Evolutionary conservation across 1,140 invertebrate genomes (phyloP).

Genomic region (Archivesica marissinica): DNA sequence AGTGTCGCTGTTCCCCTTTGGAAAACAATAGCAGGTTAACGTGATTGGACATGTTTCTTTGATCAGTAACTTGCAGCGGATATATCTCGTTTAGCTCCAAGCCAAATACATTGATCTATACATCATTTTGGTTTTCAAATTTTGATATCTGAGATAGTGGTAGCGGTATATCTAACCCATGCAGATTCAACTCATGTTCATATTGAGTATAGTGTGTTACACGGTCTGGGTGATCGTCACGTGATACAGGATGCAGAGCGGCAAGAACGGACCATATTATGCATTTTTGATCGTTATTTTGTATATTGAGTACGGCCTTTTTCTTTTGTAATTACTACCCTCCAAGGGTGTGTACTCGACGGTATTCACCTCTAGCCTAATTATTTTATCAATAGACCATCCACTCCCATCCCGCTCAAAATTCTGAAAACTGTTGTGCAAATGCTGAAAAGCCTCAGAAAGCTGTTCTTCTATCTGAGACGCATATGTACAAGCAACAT

Average conservation of each 20-base stretch:
- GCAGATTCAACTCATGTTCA: not conserved
- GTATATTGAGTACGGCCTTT: not conserved
- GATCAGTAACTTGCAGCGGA: not conserved
- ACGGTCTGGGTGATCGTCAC: not conserved
- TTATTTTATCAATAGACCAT: not conserved
- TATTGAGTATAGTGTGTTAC: not conserved
- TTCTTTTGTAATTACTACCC: not conserved
- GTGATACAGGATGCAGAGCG: not conserved
- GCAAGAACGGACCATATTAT: not conserved
- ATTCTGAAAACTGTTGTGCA: not conserved
- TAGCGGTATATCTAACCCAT: not conserved
- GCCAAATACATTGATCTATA: not conserved
- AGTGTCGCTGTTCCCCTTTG: too few relatives aligned
- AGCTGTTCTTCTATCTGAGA: slow-evolving; percentile 2
- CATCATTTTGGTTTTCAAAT: not conserved
- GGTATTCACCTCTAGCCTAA: not conserved
- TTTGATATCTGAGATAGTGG: not conserved
- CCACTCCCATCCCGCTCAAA: slow-evolving; percentile 16
- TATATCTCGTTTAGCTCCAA: not conserved
- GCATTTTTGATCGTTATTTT: not conserved
- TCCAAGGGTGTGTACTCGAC: not conserved
- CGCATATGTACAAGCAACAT: not conserved
- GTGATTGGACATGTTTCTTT: not conserved
- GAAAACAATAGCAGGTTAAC: slow-evolving; percentile 1
- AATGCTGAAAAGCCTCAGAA: not conserved